Conservation (phyloP, 2,888 invertebrate species). For the Lasioglossum marginatum region DNA sequence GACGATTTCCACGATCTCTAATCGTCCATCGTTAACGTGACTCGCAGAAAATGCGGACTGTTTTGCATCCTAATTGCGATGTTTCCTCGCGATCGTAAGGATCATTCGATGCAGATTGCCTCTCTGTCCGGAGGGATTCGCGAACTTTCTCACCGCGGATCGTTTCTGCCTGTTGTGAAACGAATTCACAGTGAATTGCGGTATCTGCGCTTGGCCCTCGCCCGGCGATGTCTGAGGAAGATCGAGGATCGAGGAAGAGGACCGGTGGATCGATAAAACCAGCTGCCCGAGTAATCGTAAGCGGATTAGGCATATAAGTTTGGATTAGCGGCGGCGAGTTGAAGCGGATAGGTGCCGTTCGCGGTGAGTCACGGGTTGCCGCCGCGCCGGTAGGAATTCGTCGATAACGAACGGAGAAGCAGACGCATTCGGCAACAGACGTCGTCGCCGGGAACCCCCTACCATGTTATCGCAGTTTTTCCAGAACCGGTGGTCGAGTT, state of each 20-base stretch:
- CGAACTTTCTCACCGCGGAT: slow-evolving; percentile 8
- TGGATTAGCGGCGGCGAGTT: slow-evolving; percentile 55
- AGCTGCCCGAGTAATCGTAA: slow-evolving; percentile 62
- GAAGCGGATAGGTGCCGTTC: slow-evolving; percentile 28
- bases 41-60: slow-evolving; percentile 32
- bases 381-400: slow-evolving; percentile 56
- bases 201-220: neutral
- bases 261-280: slow-evolving; percentile 43
- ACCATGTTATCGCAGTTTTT: slow-evolving; percentile 48
- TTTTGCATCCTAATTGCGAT: slow-evolving; percentile 44
- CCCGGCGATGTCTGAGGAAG: neutral
- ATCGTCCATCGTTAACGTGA: slow-evolving; percentile 28
- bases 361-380: slow-evolving; percentile 54
- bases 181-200: neutral
- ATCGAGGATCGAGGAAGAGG: neutral
- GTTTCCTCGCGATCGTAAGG: slow-evolving; percentile 29
- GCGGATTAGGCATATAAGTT: slow-evolving; percentile 71
- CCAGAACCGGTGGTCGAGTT: slow-evolving; percentile 31
- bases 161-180: slow-evolving; percentile 1
- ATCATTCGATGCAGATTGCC: slow-evolving; percentile 44
- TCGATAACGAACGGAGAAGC: slow-evolving; percentile 52
- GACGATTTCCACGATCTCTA: slow-evolving; percentile 31
- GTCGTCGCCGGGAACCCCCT: neutral
- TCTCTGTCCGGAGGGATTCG: slow-evolving; percentile 18
- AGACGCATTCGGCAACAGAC: slow-evolving; percentile 43